These are phyloP conservation scores for Oedothorax gibbosus DNA, from an alignment of 1,140 invertebrate species.

Conservation along the genomic window DNA sequence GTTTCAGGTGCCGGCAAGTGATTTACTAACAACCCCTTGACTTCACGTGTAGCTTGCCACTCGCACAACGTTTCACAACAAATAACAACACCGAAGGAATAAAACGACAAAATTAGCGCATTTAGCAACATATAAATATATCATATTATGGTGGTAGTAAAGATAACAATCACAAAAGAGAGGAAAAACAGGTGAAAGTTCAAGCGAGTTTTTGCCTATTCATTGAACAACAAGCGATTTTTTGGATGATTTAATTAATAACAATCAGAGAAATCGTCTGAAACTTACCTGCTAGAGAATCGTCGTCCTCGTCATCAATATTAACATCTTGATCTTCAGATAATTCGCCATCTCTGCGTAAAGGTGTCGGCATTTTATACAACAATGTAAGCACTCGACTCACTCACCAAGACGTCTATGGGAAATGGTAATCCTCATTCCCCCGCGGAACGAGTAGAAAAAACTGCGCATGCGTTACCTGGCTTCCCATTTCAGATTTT, in stretches of 20 bases:
- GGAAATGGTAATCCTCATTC: slow-evolving; percentile 61
- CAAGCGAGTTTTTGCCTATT: not conserved
- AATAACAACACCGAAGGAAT: not conserved
- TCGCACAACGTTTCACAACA: not conserved
- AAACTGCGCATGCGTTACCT: slow-evolving; percentile 61
- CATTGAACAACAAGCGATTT: slow-evolving; percentile 16
- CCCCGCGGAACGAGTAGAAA: slow-evolving; percentile 58
- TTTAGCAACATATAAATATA: not conserved
- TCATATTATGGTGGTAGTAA: not conserved
- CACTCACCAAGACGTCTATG: slow-evolving; percentile 54
- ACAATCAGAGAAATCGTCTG: not conserved
- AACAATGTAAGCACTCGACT: slow-evolving; percentile 54
- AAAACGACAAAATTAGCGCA: not conserved
- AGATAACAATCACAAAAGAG: not conserved
- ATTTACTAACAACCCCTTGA: slow-evolving; percentile 46
- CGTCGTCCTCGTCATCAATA: slow-evolving; percentile 53
- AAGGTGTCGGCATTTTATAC: slow-evolving; percentile 65
- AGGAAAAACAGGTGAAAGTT: slow-evolving; percentile 19
- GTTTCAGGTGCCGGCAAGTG: slow-evolving; percentile 49
- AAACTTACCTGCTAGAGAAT: slow-evolving; percentile 61
- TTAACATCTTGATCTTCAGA: slow-evolving; percentile 57
- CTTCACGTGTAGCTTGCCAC: slow-evolving; percentile 30
- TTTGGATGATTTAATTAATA: slow-evolving; percentile 14
- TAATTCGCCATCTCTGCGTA: slow-evolving; percentile 61
- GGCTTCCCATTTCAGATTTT: slow-evolving; percentile 58